Evolutionary conservation across 2,113 vertebrate species (phyloP).

Genomic region (Aspiorhynchus laticeps): DNA sequence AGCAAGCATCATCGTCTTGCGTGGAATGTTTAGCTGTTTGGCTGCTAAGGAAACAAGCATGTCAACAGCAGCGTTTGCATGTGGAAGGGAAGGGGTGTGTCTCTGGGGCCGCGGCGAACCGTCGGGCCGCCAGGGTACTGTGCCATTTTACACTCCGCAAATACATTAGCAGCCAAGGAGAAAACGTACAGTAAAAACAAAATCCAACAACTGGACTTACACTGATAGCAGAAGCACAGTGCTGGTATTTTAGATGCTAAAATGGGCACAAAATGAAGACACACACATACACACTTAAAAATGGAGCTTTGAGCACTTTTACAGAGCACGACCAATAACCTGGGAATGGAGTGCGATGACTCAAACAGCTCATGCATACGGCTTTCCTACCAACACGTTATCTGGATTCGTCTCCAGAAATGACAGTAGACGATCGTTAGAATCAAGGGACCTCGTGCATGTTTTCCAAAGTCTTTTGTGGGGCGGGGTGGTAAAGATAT

Average conservation of each 20-base stretch:
- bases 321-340: slow-evolving; percentile 82
- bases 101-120: slow-evolving; percentile 35
- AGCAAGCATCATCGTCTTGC: slow-evolving; percentile 64
- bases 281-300: slow-evolving; percentile 61
- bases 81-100: slow-evolving; percentile 41
- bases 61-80: slow-evolving; percentile 66
- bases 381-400: slow-evolving; percentile 78
- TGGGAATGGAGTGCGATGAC: slow-evolving; percentile 80
- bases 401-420: slow-evolving; percentile 9
- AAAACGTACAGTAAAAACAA: slow-evolving; percentile 63
- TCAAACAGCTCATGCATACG: slow-evolving; percentile 81
- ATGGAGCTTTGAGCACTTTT: slow-evolving; percentile 80
- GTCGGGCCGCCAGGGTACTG: slow-evolving; percentile 52
- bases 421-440: slow-evolving; percentile 71
- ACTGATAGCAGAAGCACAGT: slow-evolving; percentile 78
- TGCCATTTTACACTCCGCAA: slow-evolving; percentile 64
- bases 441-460: slow-evolving; percentile 70
- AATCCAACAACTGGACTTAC: slow-evolving; percentile 78
- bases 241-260: slow-evolving; percentile 78
- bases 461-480: slow-evolving; percentile 62
- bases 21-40: slow-evolving; percentile 70
- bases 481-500: slow-evolving; percentile 44
- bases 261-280: slow-evolving; percentile 81
- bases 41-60: slow-evolving; percentile 61
- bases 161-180: slow-evolving; percentile 61